Conservation (phyloP, 2,113 vertebrate species). For the Eolophus roseicapilla region DNA sequence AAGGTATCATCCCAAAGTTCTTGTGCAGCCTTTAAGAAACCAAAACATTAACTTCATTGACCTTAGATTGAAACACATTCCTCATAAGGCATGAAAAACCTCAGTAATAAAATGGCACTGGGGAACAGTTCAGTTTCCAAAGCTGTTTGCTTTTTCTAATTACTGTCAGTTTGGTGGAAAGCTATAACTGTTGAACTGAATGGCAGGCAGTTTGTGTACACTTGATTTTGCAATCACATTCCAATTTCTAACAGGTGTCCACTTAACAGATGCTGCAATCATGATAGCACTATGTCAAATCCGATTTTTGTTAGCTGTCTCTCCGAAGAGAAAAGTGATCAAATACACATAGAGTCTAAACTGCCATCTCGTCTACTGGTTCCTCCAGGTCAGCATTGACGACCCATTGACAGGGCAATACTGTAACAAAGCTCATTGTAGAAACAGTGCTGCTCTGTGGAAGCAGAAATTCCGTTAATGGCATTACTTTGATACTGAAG, state of each 20-base stretch:
- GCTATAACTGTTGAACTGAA: neutral
- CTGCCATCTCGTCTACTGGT: neutral
- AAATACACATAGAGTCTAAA: accelerated
- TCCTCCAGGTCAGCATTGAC: neutral
- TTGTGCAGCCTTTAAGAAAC: neutral
- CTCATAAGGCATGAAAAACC: neutral
- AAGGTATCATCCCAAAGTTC: neutral
- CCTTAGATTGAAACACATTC: neutral
- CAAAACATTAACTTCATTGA: neutral
- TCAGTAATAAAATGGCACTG: neutral
- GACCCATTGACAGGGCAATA: neutral
- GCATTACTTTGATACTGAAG: neutral
- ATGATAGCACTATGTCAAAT: neutral
- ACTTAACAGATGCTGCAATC: neutral
- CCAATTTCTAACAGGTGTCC: neutral
- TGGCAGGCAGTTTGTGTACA: neutral
- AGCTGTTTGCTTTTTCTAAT: neutral
- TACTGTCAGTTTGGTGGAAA: neutral
- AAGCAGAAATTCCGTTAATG: neutral
- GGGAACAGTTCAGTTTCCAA: neutral
- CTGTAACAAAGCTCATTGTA: neutral
- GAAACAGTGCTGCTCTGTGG: neutral
- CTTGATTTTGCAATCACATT: neutral
- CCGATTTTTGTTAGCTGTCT: neutral
- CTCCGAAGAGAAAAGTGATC: neutral